Base-by-base conservation (phyloP, 1,140 invertebrate genomes). In the Drosophila parvula region DNA sequence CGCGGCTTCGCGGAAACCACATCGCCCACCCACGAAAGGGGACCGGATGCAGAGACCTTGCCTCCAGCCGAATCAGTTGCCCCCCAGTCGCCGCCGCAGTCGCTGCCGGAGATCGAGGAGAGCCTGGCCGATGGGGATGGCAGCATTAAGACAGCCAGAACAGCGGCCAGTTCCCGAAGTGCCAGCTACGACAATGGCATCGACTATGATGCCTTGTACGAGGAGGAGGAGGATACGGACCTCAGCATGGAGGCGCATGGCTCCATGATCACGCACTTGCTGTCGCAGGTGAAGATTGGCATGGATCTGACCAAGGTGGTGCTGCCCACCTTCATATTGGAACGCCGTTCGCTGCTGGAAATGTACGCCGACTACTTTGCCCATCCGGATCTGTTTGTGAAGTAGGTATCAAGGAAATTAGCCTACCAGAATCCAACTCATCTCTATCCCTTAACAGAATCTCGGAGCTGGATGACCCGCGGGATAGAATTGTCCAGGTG, bases 341-440 rank as follows among this genome's bases (percentile, higher is more conserved):
- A 99, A 91, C 95, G 98, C 79, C 94, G 98, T 70, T 99, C 98
- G 2, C 94, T 99, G 40, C 93, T 99, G 41, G 98, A 99, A 93
- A 99, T 99, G 97, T 98, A 99, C 91, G 97, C 98, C 14, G 98
- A 99, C 94, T 99, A 98, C 91, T 99, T 99, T 94, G 98, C 98
- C 27, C 98, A 99, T 94, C 97, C 98, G 1, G 97, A 99, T 93
- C 95, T 99, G 81, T 98, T 99, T 93, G 94, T 98, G 64, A 97
- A 96, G 98, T 99, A 94, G 94, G 94, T 56, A 5, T 22, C 0
- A 1, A 9, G 1, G 5, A 1, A n/a, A n/a, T 7, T 3, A 43
- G 0, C 5, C 0, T 3, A 2, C 1, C 0, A n/a, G 6, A 3
- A 34, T 40, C 16, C 3, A n/a, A 28, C 4, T 57, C 0, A 64